Percentiles rank a stretch among this genome's conserved stretches.
Conservation (phyloP, 2,888 invertebrate species). For the Horisme vitalbata region DNA sequence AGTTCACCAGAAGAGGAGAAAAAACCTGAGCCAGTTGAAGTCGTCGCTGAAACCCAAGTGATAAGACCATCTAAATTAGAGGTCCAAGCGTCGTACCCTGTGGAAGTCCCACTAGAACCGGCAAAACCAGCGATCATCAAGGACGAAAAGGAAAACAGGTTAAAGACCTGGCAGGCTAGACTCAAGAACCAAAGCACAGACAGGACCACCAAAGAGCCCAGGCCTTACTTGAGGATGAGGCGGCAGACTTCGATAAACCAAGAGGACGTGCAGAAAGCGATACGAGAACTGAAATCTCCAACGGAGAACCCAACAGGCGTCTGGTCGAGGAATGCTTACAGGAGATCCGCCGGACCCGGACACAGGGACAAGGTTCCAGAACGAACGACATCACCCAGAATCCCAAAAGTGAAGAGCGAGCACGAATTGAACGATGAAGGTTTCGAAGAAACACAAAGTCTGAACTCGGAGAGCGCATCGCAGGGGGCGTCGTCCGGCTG, state of each 20-base stretch:
- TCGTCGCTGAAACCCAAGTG: slow-evolving; percentile 81
- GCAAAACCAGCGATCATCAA: slow-evolving; percentile 64
- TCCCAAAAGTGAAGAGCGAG: slow-evolving; percentile 82
- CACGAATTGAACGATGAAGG: slow-evolving; percentile 94
- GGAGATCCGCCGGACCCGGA: slow-evolving; percentile 55
- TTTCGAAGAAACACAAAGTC: slow-evolving; percentile 94
- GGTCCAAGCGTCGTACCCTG: slow-evolving; percentile 78
- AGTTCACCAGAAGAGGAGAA: slow-evolving; percentile 83
- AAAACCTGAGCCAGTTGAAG: slow-evolving; percentile 68
- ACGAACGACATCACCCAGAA: slow-evolving; percentile 71
- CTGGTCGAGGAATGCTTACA: slow-evolving; percentile 79
- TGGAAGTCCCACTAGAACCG: slow-evolving; percentile 61
- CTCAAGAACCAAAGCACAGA: slow-evolving; percentile 82
- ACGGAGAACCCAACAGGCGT: slow-evolving; percentile 84
- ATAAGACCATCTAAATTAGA: slow-evolving; percentile 77
- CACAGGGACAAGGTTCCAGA: slow-evolving; percentile 57
- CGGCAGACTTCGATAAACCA: slow-evolving; percentile 88
- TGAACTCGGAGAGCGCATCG: slow-evolving; percentile 93
- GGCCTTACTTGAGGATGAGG: slow-evolving; percentile 78
- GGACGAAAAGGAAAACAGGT: slow-evolving; percentile 83
- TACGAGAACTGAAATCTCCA: slow-evolving; percentile 85
- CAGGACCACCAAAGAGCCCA: slow-evolving; percentile 72
- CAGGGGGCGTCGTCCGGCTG: slow-evolving; percentile 92
- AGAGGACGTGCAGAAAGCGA: slow-evolving; percentile 87
- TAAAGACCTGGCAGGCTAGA: slow-evolving; percentile 88